Evolutionary conservation across 2,113 vertebrate species (phyloP), one percentile per base, ranked within the genome.

Genomic region (Rhea americana): DNA sequence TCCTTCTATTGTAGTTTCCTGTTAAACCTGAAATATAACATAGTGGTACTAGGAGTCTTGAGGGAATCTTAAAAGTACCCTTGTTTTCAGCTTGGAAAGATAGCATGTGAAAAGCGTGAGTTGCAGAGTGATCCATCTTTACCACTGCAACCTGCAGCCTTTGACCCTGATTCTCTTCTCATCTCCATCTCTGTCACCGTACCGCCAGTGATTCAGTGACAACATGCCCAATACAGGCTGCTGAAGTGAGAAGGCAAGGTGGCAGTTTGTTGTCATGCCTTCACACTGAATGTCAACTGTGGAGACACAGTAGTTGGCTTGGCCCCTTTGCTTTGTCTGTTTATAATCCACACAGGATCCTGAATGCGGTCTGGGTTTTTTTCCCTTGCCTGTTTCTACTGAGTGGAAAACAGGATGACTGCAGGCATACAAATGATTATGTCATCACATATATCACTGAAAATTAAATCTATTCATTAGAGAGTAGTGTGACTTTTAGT

Each of bases 171-270:
- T n/a, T 37, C n/a, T 53, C 77, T 50, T 22, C 53, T 56, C 75
- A 2, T 6, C 76, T 39, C 5, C 85, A 73, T 45, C 32, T 39
- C 45, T 56, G 76, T 51, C 77, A 50, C 45, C 45, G 6, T 47
- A 18, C 17, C n/a, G 24, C 5, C 67, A 26, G 67, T 5, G 53
- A 37, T 10, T 1, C 66, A n/a, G 8, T 3, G 0, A 14, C 1
- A 11, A 65, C 65, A 81, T 47, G 22, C 51, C 75, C 67, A 25
- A 41, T 26, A 59, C 39, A 65, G 20, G n/a, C 1, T 9, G 53
- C 7, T 48, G 56, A 59, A 37, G 17, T 5, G n/a, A 65, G 68
- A 71, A 41, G 35, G 53, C 21, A 73, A 73, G 24, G 20, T 3
- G 0, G 13, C 65, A 18, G 41, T 32, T 80, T n/a, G 55, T 30